These are phyloP conservation scores for Morpho deidamia DNA, from an alignment of 2,888 invertebrate species.

Conservation along the genomic window DNA sequence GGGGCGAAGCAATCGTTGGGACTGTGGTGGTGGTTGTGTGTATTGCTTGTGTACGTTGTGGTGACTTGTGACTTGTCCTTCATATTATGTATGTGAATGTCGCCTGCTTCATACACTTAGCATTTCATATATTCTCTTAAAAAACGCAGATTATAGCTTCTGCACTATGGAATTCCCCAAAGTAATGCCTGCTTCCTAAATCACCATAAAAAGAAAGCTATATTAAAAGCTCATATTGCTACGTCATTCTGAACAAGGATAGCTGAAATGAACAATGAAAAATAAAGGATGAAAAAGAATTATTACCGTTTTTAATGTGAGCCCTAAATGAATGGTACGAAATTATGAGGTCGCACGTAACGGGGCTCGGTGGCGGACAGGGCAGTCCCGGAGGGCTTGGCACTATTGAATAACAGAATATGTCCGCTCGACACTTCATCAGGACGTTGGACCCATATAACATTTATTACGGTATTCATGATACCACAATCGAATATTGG, in stretches of 20 bases:
- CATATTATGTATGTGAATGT: too few relatives aligned
- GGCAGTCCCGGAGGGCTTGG: slow-evolving; percentile 21
- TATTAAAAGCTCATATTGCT: too few relatives aligned
- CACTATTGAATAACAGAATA: slow-evolving; percentile 14
- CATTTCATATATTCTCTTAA: too few relatives aligned
- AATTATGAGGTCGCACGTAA: slow-evolving; percentile 21
- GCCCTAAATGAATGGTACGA: slow-evolving; percentile 9
- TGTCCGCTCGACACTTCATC: slow-evolving; percentile 21
- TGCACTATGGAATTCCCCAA: too few relatives aligned
- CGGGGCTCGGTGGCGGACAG: slow-evolving; percentile 9
- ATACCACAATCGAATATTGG: not conserved
- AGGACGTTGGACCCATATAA: slow-evolving; percentile 17
- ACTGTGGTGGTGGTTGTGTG: too few relatives aligned
- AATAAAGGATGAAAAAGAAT: not conserved
- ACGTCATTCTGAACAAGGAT: not conserved
- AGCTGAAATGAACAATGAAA: not conserved
- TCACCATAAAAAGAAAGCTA: too few relatives aligned
- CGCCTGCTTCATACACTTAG: too few relatives aligned
- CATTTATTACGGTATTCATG: slow-evolving; percentile 16
- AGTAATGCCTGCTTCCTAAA: too few relatives aligned
- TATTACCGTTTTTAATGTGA: not conserved
- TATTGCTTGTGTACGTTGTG: too few relatives aligned
- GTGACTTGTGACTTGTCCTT: too few relatives aligned
- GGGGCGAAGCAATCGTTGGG: too few relatives aligned
- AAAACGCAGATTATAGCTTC: too few relatives aligned